A percentile compares a stretch with the other conserved stretches of the same genome.
These are phyloP conservation scores for Sebastes fasciatus DNA, from an alignment of 2,113 vertebrate species.

Conservation along the genomic window DNA sequence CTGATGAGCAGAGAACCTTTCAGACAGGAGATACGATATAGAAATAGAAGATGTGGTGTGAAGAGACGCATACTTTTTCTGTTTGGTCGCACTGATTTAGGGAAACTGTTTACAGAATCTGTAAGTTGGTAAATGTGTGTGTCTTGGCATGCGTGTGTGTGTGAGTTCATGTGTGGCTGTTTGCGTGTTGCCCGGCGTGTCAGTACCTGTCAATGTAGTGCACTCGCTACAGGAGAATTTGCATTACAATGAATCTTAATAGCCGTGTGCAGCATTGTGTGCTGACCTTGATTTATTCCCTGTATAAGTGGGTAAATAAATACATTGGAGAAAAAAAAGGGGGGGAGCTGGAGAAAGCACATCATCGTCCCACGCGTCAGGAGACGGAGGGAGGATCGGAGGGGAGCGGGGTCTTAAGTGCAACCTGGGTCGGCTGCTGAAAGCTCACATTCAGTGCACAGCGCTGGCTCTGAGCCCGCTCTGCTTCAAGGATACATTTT, in stretches of 20 bases:
- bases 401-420: constrained; percentile 28
- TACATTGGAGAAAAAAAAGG: constrained; percentile 32
- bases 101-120: constrained; percentile 43
- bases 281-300: constrained; percentile 85
- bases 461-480: neutral
- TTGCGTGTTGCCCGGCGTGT: constrained; percentile 64
- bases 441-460: neutral
- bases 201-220: constrained; percentile 80
- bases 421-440: constrained; percentile 3
- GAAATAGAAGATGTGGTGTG: neutral
- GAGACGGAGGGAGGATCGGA: constrained; percentile 48
- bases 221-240: constrained; percentile 73
- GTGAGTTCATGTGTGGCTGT: constrained; percentile 39
- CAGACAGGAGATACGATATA: neutral
- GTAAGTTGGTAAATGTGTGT: constrained; percentile 22
- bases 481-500: neutral
- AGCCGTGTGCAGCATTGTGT: constrained; percentile 72
- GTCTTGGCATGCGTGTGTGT: neutral
- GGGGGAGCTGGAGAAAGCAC: constrained; percentile 38
- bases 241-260: constrained; percentile 86
- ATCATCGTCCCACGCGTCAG: constrained; percentile 59
- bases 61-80: constrained; percentile 17
- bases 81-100: constrained; percentile 29
- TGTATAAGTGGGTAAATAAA: constrained; percentile 83
- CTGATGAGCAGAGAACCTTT: neutral